Evolutionary conservation across 2,113 vertebrate species (phyloP).

Genomic region (Chascanopsetta lugubris): DNA sequence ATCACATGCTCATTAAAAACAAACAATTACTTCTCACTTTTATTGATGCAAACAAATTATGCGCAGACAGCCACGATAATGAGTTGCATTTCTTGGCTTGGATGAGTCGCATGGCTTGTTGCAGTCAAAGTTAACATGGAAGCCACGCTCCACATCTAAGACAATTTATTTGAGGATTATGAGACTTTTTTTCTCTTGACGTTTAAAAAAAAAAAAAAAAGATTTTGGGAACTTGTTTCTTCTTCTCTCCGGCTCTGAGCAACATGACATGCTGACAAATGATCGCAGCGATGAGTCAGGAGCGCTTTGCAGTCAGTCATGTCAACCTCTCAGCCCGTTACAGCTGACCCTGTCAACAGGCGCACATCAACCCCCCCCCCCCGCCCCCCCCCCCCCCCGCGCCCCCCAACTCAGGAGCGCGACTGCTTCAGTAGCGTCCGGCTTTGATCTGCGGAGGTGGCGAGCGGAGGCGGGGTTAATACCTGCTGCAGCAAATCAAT

Average conservation of each 20-base stretch:
- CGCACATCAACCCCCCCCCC: conserved; percentile 53
- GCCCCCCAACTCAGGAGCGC: conserved; percentile 23
- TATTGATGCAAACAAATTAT: conserved; percentile 72
- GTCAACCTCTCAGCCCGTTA: conserved; percentile 56
- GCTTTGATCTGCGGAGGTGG: conserved; percentile 56
- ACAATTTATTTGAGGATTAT: conserved; percentile 1
- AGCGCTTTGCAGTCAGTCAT: conserved; percentile 59
- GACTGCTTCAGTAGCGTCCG: conserved; percentile 56
- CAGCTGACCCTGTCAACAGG: conserved; percentile 69
- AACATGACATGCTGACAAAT: conserved; percentile 58
- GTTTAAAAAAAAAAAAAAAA: conserved; percentile 11
- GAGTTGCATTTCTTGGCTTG: conserved; percentile 28
- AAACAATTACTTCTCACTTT: conserved; percentile 63
- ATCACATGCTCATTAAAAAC: conserved; percentile 65
- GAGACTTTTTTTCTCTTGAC: conserved; percentile 5
- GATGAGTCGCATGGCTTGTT: conserved; percentile 29
- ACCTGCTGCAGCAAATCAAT: conserved; percentile 57
- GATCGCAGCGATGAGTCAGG: conserved; percentile 55
- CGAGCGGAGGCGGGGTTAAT: conserved; percentile 63
- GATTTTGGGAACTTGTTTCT: not conserved
- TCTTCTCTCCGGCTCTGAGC: conserved; percentile 26
- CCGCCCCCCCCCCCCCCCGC: no score
- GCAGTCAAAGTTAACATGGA: not conserved
- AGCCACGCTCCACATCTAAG: not conserved
- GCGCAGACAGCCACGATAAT: conserved; percentile 57